Base-by-base conservation (phyloP, 2,797 vertebrate species). In the Eulemur mongoz region DNA sequence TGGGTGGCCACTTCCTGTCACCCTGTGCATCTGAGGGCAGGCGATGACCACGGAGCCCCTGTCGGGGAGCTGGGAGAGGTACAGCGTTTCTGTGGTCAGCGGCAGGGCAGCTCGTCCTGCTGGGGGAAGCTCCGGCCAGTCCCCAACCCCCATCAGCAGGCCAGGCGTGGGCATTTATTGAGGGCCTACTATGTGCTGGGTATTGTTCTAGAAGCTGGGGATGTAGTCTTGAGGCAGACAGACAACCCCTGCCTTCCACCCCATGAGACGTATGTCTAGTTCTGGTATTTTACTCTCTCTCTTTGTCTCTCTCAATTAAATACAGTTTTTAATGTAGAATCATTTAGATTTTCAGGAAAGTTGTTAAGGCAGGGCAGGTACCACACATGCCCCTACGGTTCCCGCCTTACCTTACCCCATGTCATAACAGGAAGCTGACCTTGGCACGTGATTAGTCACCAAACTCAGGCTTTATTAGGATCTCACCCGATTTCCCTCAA, bases 261-360 rank as follows among this genome's bases (percentile, higher is more conserved):
- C 32, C 35, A 0, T 12, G 35, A 30, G 25, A 54, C 27, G 72
- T 67, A 5, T 13, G 48, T 79, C 79, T 38, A 67, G 12, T 79
- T 78, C 9, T 54, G 17, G 22, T 25, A 45, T 79, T 75, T 84
- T 89, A 43, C 27, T 85, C 27, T 61, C 61, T 63, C 61, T 63
- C 14, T 65, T 1, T 65, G 22, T 38, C 20, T 38, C 4, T 76
- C 38, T 7, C 67, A 65, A 73, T n/a, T 40, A 90, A 84, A 65
- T 67, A 27, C 22, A 25, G 14, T 76, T 90, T 43, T 57, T 5
- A 50, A 52, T 91, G 78, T n/a, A 35, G 86, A 93, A 18, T 80
- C 18, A 70, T 23, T n/a, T 32, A 43, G 61, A 30, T 18, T 65
- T 61, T 17, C 5, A 22, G 43, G 35, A 65, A 83, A 86, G 9